Percentiles rank a stretch among this genome's conserved stretches.
Evolutionary conservation across 53 echinoderm and acorn worm genomes (phyloP).

Genomic region (Arbacia lixula): DNA sequence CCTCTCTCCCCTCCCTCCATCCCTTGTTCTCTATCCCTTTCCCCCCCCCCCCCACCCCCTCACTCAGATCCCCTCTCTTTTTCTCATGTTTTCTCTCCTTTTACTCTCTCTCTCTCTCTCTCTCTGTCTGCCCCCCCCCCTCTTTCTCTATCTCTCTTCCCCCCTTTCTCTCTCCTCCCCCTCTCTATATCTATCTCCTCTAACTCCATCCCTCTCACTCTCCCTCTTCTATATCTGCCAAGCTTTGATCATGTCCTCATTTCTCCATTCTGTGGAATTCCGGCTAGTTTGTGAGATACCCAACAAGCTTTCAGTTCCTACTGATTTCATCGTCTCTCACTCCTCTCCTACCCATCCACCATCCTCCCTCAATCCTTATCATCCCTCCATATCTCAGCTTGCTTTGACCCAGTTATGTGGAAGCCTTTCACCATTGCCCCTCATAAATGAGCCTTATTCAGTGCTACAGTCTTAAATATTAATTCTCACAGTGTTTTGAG

Average conservation of each 20-base stretch:
- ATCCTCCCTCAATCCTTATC: no score
- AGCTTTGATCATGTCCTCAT: not conserved
- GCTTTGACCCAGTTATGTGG: no score
- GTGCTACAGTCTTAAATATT: no score
- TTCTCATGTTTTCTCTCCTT: not conserved
- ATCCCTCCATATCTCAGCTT: no score
- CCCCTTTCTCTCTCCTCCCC: not conserved
- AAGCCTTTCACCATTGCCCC: no score
- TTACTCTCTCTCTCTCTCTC: not conserved
- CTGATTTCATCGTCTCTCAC: no score
- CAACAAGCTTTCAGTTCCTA: no score
- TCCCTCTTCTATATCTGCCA: not conserved
- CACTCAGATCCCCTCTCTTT: not conserved
- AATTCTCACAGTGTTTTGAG: no score
- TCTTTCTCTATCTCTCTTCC: not conserved
- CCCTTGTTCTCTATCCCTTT: not conserved
- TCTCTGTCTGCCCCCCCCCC: not conserved
- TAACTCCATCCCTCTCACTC: not conserved
- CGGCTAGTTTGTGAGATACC: no score
- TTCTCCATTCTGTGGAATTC: no score
- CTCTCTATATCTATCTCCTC: not conserved
- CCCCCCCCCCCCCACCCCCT: not conserved
- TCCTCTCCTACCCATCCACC: no score
- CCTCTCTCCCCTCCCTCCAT: not conserved
- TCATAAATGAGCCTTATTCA: no score